Conservation (phyloP, 2,113 vertebrate species). For the Machaerirhynchus nigripectus region DNA sequence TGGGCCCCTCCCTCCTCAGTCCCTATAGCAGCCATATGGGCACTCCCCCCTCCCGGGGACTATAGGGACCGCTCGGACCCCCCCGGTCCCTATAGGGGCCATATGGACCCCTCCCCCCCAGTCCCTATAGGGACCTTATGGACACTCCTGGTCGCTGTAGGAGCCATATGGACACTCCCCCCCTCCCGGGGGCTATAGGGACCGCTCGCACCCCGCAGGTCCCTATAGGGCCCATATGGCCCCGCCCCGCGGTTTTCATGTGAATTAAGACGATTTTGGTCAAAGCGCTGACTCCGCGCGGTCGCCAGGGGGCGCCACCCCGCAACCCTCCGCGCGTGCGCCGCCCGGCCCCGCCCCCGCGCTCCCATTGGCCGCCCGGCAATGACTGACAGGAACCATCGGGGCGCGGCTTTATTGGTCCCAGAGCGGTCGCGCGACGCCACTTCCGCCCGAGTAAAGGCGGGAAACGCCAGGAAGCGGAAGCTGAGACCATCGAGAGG, state of each 20-base stretch:
- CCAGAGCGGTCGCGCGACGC: neutral
- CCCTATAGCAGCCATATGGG: no score
- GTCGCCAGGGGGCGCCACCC: neutral
- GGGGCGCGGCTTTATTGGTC: neutral
- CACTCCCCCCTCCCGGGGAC: neutral
- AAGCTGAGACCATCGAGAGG: neutral
- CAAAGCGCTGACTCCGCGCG: neutral
- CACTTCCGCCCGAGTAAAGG: neutral
- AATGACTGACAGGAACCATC: neutral
- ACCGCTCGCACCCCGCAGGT: neutral
- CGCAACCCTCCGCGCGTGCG: neutral
- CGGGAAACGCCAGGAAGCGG: fast-evolving
- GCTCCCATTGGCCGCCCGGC: neutral
- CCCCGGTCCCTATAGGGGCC: neutral
- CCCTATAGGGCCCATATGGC: neutral
- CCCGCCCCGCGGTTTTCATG: neutral
- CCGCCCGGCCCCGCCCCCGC: neutral
- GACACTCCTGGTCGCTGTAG: neutral
- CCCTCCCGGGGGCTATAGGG: neutral
- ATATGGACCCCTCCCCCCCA: neutral
- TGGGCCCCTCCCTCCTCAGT: no score
- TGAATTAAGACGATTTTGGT: neutral
- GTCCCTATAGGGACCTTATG: neutral
- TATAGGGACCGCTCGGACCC: neutral
- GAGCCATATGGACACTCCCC: neutral